Base-by-base conservation (phyloP, 2,888 invertebrate species). In the Octonoba sinensis region DNA sequence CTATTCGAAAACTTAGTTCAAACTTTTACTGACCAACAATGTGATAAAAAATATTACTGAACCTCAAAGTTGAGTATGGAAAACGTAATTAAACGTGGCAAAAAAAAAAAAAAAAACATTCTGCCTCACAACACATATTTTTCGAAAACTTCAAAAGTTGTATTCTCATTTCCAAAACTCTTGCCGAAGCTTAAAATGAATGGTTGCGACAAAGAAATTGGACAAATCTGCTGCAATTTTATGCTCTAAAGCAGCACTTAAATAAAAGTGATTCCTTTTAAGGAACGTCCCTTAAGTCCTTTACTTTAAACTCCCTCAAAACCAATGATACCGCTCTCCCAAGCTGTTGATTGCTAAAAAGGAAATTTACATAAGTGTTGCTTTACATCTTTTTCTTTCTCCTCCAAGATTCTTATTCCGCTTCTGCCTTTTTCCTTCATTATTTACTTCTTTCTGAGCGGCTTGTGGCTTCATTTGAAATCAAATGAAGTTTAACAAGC, bases 401-500 rank as follows among this genome's bases (percentile, higher is more conserved):
- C 36, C 60, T 12, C 18, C 2, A 22, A 36, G 36, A 36, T 8
- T 59, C 59, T n/a, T 54, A n/a, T n/a, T 49, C 65, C 47, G 27
- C 60, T 69, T 56, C 18, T 24, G 47, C 57, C 56, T 62, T 72
- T 36, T 67, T 64, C 72, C 73, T 81, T 74, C 69, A 27, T 79
- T 72, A 67, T 79, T 79, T 79, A 66, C 72, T 72, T 72, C 72
- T 59, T 79, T 72, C 57, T 49, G 71, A 16, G 36, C 59, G 56
- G 78, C 78, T 72, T 72, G 72, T 79, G 78, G 78, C 72, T 79
- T 79, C 78, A 79, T 79, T 79, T 79, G 78, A 72, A 59, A 57
- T 60, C 72, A 79, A 79, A 79, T 79, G 78, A 79, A 79, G 78
- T 79, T 79, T 79, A 79, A 79, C 78, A 79, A 69, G 66, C 73